Evolutionary conservation across 2,888 invertebrate species (phyloP).

Genomic region (Selenia dentaria): DNA sequence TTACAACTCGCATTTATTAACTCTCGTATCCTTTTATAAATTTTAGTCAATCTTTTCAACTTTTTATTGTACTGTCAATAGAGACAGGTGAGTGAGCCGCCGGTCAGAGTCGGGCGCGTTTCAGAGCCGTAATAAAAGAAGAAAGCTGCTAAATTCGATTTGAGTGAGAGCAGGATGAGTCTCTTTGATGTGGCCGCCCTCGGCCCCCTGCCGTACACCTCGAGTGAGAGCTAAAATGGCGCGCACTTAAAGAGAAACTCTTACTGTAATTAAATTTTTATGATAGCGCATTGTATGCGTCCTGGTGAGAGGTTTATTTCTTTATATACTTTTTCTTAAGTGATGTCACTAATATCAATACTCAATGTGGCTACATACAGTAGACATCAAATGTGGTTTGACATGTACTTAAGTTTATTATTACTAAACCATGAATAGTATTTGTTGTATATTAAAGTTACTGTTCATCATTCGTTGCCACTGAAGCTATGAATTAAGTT

Average conservation of each 20-base stretch:
- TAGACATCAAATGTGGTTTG: too few species aligned
- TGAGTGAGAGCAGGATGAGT: slow-evolving; percentile 66
- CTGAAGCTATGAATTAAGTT: too few species aligned
- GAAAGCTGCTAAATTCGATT: slow-evolving; percentile 81
- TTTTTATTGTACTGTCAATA: slow-evolving; percentile 33
- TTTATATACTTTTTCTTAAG: slow-evolving; percentile 54
- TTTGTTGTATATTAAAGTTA: too few species aligned
- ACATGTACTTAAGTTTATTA: too few species aligned
- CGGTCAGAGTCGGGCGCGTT: slow-evolving; percentile 52
- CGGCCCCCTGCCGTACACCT: slow-evolving; percentile 47
- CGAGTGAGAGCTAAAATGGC: slow-evolving; percentile 65
- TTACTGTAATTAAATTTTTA: slow-evolving; percentile 82
- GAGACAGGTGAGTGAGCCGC: slow-evolving; percentile 38
- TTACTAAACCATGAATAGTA: too few species aligned
- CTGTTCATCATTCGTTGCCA: too few species aligned
- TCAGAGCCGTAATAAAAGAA: slow-evolving; percentile 66
- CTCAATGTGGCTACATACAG: too few species aligned
- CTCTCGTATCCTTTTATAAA: slow-evolving; percentile 35
- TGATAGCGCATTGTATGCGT: slow-evolving; percentile 81
- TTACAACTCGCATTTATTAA: slow-evolving; percentile 50
- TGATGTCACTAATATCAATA: slow-evolving; percentile 41
- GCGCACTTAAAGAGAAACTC: slow-evolving; percentile 79
- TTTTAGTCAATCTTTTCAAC: slow-evolving; percentile 34
- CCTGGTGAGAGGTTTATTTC: slow-evolving; percentile 68
- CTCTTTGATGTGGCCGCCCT: slow-evolving; percentile 77